Evolutionary conservation across 2,888 invertebrate genomes (phyloP).

Genomic region (Epinotia nisella): DNA sequence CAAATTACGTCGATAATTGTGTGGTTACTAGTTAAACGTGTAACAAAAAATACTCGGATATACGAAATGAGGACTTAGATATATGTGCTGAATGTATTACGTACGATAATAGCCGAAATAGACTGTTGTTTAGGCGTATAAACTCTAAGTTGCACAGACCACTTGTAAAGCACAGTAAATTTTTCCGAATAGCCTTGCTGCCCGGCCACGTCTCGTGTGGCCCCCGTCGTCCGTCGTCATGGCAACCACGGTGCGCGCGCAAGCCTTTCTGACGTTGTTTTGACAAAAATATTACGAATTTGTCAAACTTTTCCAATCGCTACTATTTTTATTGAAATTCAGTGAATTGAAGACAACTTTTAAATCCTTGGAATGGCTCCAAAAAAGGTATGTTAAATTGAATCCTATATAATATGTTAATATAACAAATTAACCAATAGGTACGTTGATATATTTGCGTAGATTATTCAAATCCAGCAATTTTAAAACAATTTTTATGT

Average conservation of each 20-base stretch:
- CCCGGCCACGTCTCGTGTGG: slow-evolving; percentile 50
- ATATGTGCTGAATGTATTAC: neutral
- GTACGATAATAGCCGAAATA: slow-evolving; percentile 9
- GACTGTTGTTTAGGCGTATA: neutral
- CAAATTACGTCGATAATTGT: slow-evolving; percentile 21
- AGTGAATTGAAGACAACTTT: slow-evolving; percentile 40
- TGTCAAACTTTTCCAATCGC: slow-evolving; percentile 62
- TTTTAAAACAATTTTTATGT: neutral
- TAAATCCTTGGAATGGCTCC: slow-evolving; percentile 65
- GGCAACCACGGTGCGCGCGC: slow-evolving; percentile 77
- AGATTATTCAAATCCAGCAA: neutral
- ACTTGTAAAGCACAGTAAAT: slow-evolving; percentile 28
- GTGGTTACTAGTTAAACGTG: neutral
- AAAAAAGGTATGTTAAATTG: slow-evolving; percentile 69
- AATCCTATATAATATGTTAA: neutral
- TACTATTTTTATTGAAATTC: slow-evolving; percentile 48
- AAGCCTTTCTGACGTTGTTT: slow-evolving; percentile 51
- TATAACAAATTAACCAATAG: neutral
- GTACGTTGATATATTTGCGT: neutral
- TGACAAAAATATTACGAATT: slow-evolving; percentile 66
- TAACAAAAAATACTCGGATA: neutral
- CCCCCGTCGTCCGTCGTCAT: slow-evolving; percentile 63
- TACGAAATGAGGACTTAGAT: neutral
- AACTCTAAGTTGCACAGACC: neutral
- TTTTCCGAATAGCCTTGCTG: slow-evolving; percentile 12